Evolutionary conservation across 2,797 vertebrate genomes (phyloP).

Genomic region (Lepidocolaptes lacrymiger): DNA sequence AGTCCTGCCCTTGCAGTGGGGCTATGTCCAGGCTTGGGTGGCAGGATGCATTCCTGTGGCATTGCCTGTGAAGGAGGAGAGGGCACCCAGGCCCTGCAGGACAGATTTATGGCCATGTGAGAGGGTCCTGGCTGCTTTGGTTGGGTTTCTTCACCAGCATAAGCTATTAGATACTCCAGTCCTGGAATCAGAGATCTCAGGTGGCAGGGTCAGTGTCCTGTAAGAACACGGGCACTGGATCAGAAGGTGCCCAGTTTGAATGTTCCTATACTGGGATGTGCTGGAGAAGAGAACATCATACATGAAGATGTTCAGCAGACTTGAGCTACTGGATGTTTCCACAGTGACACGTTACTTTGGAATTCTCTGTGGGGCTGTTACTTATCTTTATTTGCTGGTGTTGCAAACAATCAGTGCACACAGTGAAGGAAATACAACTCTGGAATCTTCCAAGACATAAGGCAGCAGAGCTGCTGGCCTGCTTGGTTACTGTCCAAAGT

Average conservation of each 20-base stretch:
- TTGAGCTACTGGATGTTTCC: neutral
- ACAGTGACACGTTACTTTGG: neutral
- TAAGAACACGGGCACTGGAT: neutral
- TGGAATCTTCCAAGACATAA: neutral
- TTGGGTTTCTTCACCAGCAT: neutral
- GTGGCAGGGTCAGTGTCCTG: neutral
- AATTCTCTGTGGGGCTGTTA: neutral
- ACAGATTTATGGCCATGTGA: too few species aligned
- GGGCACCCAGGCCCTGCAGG: neutral
- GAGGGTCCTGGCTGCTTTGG: neutral
- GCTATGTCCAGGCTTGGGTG: neutral
- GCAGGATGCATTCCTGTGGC: neutral
- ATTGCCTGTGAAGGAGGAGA: neutral
- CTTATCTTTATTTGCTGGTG: neutral
- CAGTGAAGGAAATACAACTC: neutral
- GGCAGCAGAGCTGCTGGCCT: neutral
- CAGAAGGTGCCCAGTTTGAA: neutral
- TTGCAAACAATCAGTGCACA: neutral
- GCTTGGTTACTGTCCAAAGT: neutral
- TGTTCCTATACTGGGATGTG: neutral
- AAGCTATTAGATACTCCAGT: fast-evolving
- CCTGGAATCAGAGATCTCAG: neutral
- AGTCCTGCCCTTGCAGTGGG: neutral
- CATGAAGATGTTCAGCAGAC: neutral
- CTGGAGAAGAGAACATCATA: neutral